phyloP scores from a whole-genome alignment of 2,113 vertebrate species.

The Corydoras maculifer region DNA sequence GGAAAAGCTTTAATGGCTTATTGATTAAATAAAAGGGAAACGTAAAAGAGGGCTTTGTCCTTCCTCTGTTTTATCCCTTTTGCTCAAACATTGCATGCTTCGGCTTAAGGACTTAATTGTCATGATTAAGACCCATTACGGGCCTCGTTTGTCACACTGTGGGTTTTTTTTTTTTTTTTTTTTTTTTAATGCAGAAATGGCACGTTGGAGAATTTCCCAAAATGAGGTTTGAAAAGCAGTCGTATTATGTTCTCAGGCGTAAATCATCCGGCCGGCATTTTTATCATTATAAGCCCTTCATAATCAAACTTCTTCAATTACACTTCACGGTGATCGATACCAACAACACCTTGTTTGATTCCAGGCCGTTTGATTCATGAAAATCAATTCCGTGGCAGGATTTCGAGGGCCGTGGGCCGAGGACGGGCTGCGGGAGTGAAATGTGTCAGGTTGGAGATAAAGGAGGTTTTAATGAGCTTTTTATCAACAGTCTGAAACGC shows the following conservation, averaged over 20 bases:
- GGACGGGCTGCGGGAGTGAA: neutral
- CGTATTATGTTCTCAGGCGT: no score
- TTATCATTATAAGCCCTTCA: neutral
- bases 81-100: conserved; percentile 30
- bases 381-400: neutral
- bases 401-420: neutral
- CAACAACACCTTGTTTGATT: neutral
- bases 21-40: conserved; percentile 39
- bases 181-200: neutral
- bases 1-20: conserved; percentile 45
- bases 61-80: conserved; percentile 19
- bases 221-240: no score
- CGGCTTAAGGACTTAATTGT: conserved; percentile 16
- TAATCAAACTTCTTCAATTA: neutral
- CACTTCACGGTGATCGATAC: neutral
- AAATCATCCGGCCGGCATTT: no score
- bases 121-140: conserved; percentile 33
- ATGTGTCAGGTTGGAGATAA: conserved; percentile 23
- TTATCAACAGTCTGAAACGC: neutral
- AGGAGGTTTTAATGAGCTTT: neutral
- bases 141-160: conserved; percentile 17
- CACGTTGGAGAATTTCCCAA: neutral
- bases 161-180: neutral
- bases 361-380: conserved; percentile 1
- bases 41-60: conserved; percentile 26